Base-by-base conservation (phyloP, 2,888 invertebrate genomes). In the Schizaphis graminum region DNA sequence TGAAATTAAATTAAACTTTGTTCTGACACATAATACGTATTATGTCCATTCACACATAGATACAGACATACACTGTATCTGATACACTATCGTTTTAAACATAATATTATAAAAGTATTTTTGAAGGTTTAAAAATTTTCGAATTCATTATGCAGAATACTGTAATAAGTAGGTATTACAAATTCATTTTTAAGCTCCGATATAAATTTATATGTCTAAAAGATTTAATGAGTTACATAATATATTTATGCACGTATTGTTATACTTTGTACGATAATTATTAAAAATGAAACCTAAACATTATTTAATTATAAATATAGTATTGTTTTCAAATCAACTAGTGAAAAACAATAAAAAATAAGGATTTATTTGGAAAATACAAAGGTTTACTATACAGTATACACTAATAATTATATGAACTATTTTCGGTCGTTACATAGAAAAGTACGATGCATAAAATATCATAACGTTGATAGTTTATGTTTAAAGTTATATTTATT, bases 161-260 rank as follows among this genome's bases (percentile, higher is more conserved):
- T 28, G 10, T 61, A 61, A 61, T 28, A n/a, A n/a, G n/a, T n/a
- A n/a, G n/a, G n/a, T n/a, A 61, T 61, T 28, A 28, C 10, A 11
- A 61, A 61, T 61, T 61, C 28, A 61, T 61, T 61, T 67, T n/a
- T 16, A 67, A 67, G 1, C 13, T n/a, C 5, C n/a, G 4, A 61
- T 4, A 67, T n/a, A n/a, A n/a, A n/a, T n/a, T n/a, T n/a, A n/a
- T 13, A 67, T 67, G n/a, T 4, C n/a, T 16, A 67, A 1, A 67
- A 67, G 67, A n/a, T 67, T 67, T n/a, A 67, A 67, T n/a, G 67
- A n/a, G 67, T 67, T 67, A 67, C 67, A 67, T 13, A 67, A 67
- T 13, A 67, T 1, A n/a, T 67, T 67, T 67, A n/a, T n/a, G 28
- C 28, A 28, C 28, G 28, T 61, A 28, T 61, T 10, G 28, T 26